Percentiles rank a stretch among this genome's conserved stretches.
These are phyloP conservation scores for Pterophyllum scalare DNA, from an alignment of 2,113 vertebrate genomes.

Conservation along the genomic window DNA sequence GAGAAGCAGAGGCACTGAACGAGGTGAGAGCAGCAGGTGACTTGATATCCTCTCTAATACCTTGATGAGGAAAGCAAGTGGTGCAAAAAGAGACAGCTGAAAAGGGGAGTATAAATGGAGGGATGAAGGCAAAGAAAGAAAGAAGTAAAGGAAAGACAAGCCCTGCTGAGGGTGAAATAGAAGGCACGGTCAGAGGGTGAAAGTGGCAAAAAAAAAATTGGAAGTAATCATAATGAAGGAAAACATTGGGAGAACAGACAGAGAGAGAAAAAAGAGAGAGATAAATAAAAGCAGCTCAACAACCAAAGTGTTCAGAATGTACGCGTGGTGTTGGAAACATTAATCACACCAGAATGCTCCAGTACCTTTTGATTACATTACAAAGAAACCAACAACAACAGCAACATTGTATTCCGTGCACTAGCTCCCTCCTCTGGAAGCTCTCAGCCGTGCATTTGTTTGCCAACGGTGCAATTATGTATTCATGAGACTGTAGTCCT, in stretches of 20 bases:
- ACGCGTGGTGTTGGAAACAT: slow-evolving; percentile 27
- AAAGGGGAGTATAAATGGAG: not conserved
- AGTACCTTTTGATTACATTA: slow-evolving; percentile 58
- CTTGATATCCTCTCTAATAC: slow-evolving; percentile 24
- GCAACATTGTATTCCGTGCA: slow-evolving; percentile 69
- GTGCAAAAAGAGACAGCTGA: not conserved
- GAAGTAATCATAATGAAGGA: not conserved
- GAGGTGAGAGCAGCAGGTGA: slow-evolving; percentile 20
- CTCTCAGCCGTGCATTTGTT: slow-evolving; percentile 78
- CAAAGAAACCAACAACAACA: slow-evolving; percentile 22
- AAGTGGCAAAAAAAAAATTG: not conserved
- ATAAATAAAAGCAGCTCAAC: slow-evolving; percentile 37
- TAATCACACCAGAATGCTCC: slow-evolving; percentile 61
- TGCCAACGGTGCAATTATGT: slow-evolving; percentile 47
- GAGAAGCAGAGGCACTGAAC: not conserved
- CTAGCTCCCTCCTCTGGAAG: slow-evolving; percentile 92
- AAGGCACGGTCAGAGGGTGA: not conserved
- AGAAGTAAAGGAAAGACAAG: slow-evolving; percentile 1
- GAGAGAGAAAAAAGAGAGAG: not conserved
- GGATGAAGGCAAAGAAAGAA: not conserved
- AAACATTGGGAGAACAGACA: not conserved
- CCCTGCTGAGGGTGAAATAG: slow-evolving; percentile 3
- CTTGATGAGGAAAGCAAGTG: slow-evolving; percentile 8
- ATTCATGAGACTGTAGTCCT: slow-evolving; percentile 60
- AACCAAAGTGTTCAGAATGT: slow-evolving; percentile 19